phyloP scores from a whole-genome alignment of 2,888 invertebrate genomes.

The Rotaria macrura region DNA sequence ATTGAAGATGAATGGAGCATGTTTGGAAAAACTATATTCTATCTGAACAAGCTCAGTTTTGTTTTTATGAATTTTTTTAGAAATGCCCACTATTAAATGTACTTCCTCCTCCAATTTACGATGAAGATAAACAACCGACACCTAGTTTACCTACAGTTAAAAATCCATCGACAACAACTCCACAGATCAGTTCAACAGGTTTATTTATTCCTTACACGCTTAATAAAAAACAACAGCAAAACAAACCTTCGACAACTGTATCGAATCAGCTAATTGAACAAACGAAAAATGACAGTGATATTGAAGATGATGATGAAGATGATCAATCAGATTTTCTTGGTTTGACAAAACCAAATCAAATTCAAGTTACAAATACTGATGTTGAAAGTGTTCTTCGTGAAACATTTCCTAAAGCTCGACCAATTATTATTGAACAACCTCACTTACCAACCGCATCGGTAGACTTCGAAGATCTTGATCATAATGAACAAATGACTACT shows the following conservation, averaged over 20 bases:
- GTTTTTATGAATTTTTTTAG: too few relatives aligned
- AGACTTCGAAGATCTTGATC: neutral
- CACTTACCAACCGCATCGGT: neutral
- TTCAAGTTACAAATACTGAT: neutral
- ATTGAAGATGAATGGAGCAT: too few relatives aligned
- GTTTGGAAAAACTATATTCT: too few relatives aligned
- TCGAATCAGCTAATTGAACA: neutral
- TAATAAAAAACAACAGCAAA: neutral
- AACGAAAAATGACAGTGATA: neutral
- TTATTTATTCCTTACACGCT: constrained; percentile 3
- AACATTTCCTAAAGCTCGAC: neutral
- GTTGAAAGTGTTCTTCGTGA: constrained; percentile 6
- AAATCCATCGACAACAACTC: neutral
- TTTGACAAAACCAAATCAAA: neutral
- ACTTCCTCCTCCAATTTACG: neutral
- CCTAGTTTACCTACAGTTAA: neutral
- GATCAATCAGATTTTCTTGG: neutral
- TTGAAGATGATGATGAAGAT: neutral
- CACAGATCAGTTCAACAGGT: neutral
- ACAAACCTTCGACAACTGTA: neutral
- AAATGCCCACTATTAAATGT: neutral
- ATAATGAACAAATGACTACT: neutral
- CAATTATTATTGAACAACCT: neutral
- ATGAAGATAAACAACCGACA: constrained; percentile 7
- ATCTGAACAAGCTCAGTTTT: too few relatives aligned